Evolutionary conservation across 2,888 invertebrate species (phyloP).

Genomic region (Arge pagana): DNA sequence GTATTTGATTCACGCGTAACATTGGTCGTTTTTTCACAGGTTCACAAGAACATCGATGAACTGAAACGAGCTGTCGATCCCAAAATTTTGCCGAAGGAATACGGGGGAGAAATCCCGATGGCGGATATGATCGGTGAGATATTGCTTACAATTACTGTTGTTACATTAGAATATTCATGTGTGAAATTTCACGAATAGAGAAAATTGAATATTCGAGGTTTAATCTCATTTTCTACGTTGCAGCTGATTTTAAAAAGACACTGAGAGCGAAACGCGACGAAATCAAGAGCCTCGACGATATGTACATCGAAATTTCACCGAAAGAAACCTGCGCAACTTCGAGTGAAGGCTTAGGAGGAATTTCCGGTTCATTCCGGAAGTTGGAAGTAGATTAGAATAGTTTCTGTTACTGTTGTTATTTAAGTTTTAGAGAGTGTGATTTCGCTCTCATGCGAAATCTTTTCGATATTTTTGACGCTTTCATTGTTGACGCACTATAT

Average conservation of each 20-base stretch:
- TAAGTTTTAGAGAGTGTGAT: too few species aligned
- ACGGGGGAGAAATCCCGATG: constrained; percentile 82
- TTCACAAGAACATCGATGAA: constrained; percentile 77
- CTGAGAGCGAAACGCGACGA: constrained; percentile 68
- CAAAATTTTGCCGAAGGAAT: constrained; percentile 82
- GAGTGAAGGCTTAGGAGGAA: constrained; percentile 71
- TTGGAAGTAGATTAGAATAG: constrained; percentile 84
- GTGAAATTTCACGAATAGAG: too few species aligned
- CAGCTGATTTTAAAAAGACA: constrained; percentile 64
- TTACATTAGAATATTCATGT: too few species aligned
- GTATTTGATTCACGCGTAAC: neutral
- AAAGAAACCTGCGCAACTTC: constrained; percentile 62
- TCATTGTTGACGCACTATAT: too few species aligned
- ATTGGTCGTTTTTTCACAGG: constrained; percentile 57
- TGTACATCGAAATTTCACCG: constrained; percentile 72
- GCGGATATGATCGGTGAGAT: constrained; percentile 79
- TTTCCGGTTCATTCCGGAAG: constrained; percentile 83
- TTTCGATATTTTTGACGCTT: too few species aligned
- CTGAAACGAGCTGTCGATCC: constrained; percentile 72
- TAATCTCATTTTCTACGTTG: constrained; percentile 19
- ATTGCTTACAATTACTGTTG: neutral
- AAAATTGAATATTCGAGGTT: too few species aligned
- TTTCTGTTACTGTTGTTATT: too few species aligned
- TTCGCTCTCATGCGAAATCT: too few species aligned
- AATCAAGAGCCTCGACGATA: constrained; percentile 73